Evolutionary conservation across 2,113 vertebrate genomes (phyloP), one percentile per base, ranked within the genome.

Genomic region (Lepidothrix coronata): DNA sequence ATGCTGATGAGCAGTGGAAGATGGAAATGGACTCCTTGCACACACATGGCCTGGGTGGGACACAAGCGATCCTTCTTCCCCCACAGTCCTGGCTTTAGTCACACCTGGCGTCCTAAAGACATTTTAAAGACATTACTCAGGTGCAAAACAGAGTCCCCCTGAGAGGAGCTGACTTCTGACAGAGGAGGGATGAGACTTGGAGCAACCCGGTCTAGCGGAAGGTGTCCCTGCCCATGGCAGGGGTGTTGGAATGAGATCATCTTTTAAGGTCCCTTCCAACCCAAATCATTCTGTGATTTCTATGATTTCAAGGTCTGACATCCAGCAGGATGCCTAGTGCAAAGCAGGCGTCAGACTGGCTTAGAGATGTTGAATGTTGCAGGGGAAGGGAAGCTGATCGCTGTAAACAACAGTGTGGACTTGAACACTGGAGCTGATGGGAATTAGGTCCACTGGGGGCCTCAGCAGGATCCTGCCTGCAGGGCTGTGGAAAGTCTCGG

Each of bases 341-440:
- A 76, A 68, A 68, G 35, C 49, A 76, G 49, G 52, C 41, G 83
- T 14, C 14, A 49, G 58, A 30, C 12, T 58, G 62, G 35, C 1
- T 61, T 33, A 18, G 0, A 55, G 54, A 23, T 33, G 21, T 12
- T 37, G 58, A 43, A 12, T 35, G 43, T 5, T 46, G 48, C 0
- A 22, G 62, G 44, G 83, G 28, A 79, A 89, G 66, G 20, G 49
- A 72, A 83, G 37, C 46, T 83, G 86, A 57, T 46, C 46, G 63
- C 41, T 7, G 11, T 22, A 57, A 66, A 35, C 39, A 84, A 25
- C 2, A 4, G 25, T 12, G 72, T 11, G 46, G 63, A 74, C 23
- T 13, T 25, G 49, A 49, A 66, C 17, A 19, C 39, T 27, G 18
- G 61, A 70, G 33, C 9, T 63, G 16, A 35, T 58, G 63, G 43